phyloP scores from a whole-genome alignment of 2,797 vertebrate genomes.

The Acipenser oxyrinchus region DNA sequence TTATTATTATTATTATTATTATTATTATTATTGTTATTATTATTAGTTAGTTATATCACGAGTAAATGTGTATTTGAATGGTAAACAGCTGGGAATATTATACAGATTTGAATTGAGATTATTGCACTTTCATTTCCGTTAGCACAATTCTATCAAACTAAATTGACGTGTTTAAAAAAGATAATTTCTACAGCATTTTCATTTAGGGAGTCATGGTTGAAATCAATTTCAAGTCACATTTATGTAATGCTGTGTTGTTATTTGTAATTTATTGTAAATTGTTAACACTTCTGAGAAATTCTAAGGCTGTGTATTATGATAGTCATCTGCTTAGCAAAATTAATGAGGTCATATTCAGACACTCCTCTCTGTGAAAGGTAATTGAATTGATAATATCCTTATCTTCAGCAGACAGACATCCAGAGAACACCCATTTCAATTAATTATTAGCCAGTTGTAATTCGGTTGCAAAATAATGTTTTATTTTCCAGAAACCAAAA shows the following conservation, averaged over 20 bases:
- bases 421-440: not conserved
- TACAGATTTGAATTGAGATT: constrained; percentile 27
- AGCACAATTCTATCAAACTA: constrained; percentile 30
- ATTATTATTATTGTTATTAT: too few relatives aligned
- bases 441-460: not conserved
- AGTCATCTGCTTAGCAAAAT: not conserved
- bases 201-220: not conserved
- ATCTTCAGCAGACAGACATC: not conserved
- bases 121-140: not conserved
- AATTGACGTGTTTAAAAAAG: constrained; percentile 20
- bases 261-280: not conserved
- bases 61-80: too few relatives aligned
- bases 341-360: not conserved
- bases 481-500: not conserved
- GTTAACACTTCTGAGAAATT: not conserved
- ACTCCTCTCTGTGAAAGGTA: not conserved
- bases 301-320: not conserved
- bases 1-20: too few relatives aligned
- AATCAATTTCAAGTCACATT: not conserved
- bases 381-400: not conserved
- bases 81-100: constrained; percentile 14
- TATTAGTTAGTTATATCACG: too few relatives aligned
- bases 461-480: not conserved
- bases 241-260: not conserved
- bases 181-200: constrained; percentile 11